These are phyloP conservation scores for Gymnocephalus cernua DNA, from an alignment of 2,113 vertebrate species.

Conservation along the genomic window DNA sequence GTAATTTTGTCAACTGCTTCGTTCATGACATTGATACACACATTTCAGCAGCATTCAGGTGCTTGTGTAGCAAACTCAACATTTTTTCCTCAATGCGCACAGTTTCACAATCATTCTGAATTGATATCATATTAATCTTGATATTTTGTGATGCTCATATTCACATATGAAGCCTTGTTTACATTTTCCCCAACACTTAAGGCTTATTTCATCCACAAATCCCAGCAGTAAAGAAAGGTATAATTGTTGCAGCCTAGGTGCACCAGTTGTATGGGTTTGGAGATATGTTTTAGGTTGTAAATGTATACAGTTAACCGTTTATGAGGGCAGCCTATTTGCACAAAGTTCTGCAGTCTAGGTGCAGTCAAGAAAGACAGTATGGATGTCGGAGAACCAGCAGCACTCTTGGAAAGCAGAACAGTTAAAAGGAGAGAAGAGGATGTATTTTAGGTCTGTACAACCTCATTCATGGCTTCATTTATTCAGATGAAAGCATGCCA, in stretches of 20 bases:
- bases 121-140: slow-evolving; percentile 12
- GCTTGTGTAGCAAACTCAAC: slow-evolving; percentile 77
- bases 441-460: slow-evolving; percentile 72
- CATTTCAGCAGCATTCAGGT: slow-evolving; percentile 63
- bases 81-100: slow-evolving; percentile 21
- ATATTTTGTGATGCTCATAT: slow-evolving; percentile 38
- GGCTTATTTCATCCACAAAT: slow-evolving; percentile 33
- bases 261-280: slow-evolving; percentile 24
- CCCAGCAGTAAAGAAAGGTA: slow-evolving; percentile 42
- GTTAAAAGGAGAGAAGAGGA: slow-evolving; percentile 28
- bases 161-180: slow-evolving; percentile 47
- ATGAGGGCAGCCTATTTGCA: slow-evolving; percentile 62
- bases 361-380: slow-evolving; percentile 41
- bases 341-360: slow-evolving; percentile 52
- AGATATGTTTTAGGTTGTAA: slow-evolving; percentile 29
- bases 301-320: slow-evolving; percentile 18
- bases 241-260: slow-evolving; percentile 17
- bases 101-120: slow-evolving; percentile 23
- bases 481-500: slow-evolving; percentile 76
- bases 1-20: slow-evolving; percentile 38
- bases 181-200: slow-evolving; percentile 29
- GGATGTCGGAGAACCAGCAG: slow-evolving; percentile 74
- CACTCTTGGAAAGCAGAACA: slow-evolving; percentile 47
- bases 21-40: slow-evolving; percentile 31
- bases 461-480: slow-evolving; percentile 79